These are phyloP conservation scores for Drosophila oshimai DNA, from an alignment of 1,140 invertebrate species.

Conservation along the genomic window DNA sequence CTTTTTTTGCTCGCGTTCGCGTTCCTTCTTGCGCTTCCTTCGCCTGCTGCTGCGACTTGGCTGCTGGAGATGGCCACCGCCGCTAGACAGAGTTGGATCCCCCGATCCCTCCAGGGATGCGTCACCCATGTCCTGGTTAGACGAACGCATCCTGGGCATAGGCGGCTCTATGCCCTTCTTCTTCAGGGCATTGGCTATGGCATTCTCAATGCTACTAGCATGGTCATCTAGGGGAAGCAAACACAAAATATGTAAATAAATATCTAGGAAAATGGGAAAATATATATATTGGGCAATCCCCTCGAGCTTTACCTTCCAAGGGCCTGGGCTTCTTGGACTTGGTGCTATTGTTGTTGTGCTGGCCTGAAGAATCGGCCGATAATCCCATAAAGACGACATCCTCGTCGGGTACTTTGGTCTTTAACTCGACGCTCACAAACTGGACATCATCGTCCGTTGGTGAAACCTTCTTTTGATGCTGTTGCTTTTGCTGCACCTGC, in stretches of 20 bases:
- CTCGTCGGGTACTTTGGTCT: conserved; percentile 37
- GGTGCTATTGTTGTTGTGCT: not conserved
- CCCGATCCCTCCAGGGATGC: not conserved
- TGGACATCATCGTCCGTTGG: conserved; percentile 43
- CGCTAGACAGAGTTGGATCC: not conserved
- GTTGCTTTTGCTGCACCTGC: not conserved
- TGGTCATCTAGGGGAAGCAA: conserved; percentile 86
- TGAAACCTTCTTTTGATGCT: conserved; percentile 10
- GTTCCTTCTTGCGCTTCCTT: conserved; percentile 82
- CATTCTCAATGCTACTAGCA: conserved; percentile 89
- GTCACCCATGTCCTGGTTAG: conserved; percentile 9
- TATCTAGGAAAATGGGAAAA: not conserved
- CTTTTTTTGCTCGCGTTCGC: conserved; percentile 77
- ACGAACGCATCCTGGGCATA: conserved; percentile 61
- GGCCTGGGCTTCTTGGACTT: conserved; percentile 62
- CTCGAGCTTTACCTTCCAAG: conserved; percentile 52
- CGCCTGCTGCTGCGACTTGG: conserved; percentile 79
- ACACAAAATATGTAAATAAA: not conserved
- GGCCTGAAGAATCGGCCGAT: not conserved
- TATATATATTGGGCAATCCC: not conserved
- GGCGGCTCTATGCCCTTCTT: conserved; percentile 84
- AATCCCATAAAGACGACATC: conserved; percentile 48
- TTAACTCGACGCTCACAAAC: conserved; percentile 50
- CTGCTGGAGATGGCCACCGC: conserved; percentile 6
- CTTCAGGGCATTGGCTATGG: conserved; percentile 87